Conservation (phyloP, 2,113 vertebrate species). For the Mormoops blainvillei region DNA sequence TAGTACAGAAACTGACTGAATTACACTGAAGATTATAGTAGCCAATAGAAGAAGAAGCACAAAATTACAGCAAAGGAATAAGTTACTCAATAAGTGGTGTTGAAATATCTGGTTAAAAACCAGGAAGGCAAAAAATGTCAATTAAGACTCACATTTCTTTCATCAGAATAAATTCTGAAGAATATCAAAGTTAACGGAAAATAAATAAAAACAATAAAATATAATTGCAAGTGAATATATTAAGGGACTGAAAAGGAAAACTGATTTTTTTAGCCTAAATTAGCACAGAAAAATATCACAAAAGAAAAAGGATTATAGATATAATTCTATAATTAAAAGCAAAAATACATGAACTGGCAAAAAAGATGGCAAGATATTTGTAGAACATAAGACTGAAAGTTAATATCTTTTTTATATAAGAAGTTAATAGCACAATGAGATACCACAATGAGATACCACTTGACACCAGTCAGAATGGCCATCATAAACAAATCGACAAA, state of each 20-base stretch:
- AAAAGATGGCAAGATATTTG: background rate
- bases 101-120: background rate
- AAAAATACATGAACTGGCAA: background rate
- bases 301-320: background rate
- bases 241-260: background rate
- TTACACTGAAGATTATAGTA: background rate
- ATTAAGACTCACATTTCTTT: background rate
- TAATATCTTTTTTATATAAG: background rate
- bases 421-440: too few species aligned
- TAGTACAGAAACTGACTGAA: background rate
- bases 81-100: background rate
- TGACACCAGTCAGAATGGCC: too few species aligned
- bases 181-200: background rate
- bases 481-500: too few species aligned
- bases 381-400: background rate
- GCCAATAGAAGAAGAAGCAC: background rate
- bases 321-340: background rate
- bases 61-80: background rate
- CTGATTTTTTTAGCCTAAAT: background rate
- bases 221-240: background rate
- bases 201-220: background rate
- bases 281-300: background rate
- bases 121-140: background rate
- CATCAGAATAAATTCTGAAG: background rate
- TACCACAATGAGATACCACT: too few species aligned